A percentile compares a stretch with the other conserved stretches of the same genome.
phyloP scores from a whole-genome alignment of 2,113 vertebrate genomes.

The Callipepla californica region DNA sequence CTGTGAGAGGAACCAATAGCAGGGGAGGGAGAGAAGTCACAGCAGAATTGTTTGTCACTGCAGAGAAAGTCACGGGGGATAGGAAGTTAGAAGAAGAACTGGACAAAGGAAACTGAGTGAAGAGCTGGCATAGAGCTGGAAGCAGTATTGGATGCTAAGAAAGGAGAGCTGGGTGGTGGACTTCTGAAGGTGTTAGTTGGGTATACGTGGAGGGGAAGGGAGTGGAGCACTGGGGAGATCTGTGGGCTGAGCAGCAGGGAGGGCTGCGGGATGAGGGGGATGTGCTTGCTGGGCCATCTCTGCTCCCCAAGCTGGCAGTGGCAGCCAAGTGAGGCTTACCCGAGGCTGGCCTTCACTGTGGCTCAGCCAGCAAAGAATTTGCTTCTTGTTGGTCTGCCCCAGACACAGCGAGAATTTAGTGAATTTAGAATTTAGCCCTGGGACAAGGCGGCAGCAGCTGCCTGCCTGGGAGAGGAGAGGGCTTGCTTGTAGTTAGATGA shows the following conservation, averaged over 20 bases:
- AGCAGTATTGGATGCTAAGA: background rate
- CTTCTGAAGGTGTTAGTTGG: background rate
- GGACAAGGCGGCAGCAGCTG: background rate
- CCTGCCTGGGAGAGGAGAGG: slow-evolving; percentile 17
- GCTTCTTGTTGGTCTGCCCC: slow-evolving; percentile 24
- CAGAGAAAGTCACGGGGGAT: background rate
- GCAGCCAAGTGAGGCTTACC: background rate
- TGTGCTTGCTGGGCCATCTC: background rate
- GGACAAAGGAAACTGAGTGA: background rate
- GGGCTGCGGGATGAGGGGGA: background rate
- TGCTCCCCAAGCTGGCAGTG: background rate
- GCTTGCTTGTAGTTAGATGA: background rate
- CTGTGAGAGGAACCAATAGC: background rate
- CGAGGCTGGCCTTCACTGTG: background rate
- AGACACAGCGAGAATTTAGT: background rate
- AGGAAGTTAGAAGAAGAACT: background rate
- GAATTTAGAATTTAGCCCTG: background rate
- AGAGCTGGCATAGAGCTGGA: background rate
- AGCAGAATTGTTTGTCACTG: background rate
- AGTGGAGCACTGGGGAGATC: background rate
- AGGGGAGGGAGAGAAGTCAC: background rate
- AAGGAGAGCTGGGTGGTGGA: background rate
- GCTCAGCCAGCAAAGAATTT: slow-evolving; percentile 14
- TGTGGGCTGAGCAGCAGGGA: background rate
- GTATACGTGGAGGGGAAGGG: background rate